Evolutionary conservation across 2,113 vertebrate species (phyloP).

Genomic region (Puntigrus tetrazona): DNA sequence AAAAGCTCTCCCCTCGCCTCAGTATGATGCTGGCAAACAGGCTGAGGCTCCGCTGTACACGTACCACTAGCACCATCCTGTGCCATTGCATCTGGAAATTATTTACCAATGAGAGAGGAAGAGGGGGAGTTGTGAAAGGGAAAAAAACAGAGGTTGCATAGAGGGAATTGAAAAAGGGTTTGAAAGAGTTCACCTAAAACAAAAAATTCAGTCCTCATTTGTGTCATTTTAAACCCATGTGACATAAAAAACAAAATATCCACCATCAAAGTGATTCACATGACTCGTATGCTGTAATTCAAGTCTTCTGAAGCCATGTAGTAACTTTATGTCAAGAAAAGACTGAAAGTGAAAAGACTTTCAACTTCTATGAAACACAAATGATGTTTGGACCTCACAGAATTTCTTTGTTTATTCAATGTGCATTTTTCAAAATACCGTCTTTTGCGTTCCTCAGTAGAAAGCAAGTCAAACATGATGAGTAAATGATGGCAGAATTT

Average conservation of each 20-base stretch:
- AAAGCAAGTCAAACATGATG: background rate
- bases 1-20: conserved; percentile 52
- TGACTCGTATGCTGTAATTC: background rate
- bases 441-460: background rate
- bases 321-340: background rate
- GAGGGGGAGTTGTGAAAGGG: conserved; percentile 29
- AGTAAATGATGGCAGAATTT: background rate
- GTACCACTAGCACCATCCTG: conserved; percentile 49
- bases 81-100: conserved; percentile 57
- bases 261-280: background rate
- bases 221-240: background rate
- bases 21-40: conserved; percentile 53
- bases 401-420: background rate
- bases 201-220: background rate
- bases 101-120: conserved; percentile 50
- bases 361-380: no score
- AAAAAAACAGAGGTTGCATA: conserved; percentile 17
- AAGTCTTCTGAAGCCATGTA: background rate
- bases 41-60: conserved; percentile 43
- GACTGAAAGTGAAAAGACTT: background rate
- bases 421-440: background rate
- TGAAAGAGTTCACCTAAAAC: conserved; percentile 5
- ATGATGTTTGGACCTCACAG: background rate
- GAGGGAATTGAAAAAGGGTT: conserved; percentile 2
- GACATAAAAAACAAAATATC: background rate